phyloP scores from a whole-genome alignment of 2,888 invertebrate species.

The Tortrix viridana region DNA sequence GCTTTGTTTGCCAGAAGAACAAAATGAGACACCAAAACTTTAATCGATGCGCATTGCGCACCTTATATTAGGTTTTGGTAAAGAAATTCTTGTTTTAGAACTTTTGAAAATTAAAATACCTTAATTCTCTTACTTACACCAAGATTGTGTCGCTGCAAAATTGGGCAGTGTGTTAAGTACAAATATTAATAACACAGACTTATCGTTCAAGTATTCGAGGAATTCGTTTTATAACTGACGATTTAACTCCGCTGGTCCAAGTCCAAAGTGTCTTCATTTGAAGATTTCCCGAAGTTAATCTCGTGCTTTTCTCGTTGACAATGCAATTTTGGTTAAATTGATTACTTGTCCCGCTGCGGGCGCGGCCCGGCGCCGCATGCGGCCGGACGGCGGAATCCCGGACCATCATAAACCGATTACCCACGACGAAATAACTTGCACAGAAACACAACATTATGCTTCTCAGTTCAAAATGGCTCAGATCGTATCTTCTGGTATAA shows the following conservation, averaged over 20 bases:
- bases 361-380: constrained; percentile 33
- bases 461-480: constrained; percentile 51
- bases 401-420: constrained; percentile 76
- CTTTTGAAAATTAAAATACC: too few relatives aligned
- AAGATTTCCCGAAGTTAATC: constrained; percentile 39
- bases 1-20: constrained; percentile 80
- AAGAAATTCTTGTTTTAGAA: too few relatives aligned
- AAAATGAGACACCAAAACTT: constrained; percentile 73
- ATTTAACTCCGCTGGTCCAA: not conserved
- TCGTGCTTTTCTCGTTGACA: constrained; percentile 61
- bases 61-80: constrained; percentile 32
- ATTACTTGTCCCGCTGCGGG: constrained; percentile 50
- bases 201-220: too few relatives aligned
- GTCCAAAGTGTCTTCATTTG: constrained; percentile 8
- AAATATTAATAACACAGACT: too few relatives aligned
- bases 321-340: constrained; percentile 79
- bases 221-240: not conserved
- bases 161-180: too few relatives aligned
- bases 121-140: too few relatives aligned
- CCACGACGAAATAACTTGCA: constrained; percentile 66
- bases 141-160: too few relatives aligned
- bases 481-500: not conserved
- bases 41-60: constrained; percentile 75
- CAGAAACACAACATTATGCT: constrained; percentile 63
- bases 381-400: constrained; percentile 47